A percentile compares a stretch with the other conserved stretches of the same genome.
These are phyloP conservation scores for Tetrax tetrax DNA, from an alignment of 2,113 vertebrate species.

Conservation along the genomic window DNA sequence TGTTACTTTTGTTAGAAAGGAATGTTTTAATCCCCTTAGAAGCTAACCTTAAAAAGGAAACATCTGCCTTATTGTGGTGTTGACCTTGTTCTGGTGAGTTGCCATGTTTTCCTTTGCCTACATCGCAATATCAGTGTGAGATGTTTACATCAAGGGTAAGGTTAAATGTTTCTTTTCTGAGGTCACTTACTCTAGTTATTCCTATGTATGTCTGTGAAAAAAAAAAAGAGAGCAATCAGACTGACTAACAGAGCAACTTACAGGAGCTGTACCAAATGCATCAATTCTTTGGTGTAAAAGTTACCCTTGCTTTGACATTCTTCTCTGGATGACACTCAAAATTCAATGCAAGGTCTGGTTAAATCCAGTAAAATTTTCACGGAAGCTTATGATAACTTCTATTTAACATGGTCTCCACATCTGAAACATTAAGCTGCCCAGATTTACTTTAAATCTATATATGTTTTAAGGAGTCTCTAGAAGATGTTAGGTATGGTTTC, in stretches of 20 bases:
- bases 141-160: constrained; percentile 57
- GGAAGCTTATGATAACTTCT: background rate
- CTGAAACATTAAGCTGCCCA: background rate
- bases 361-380: background rate
- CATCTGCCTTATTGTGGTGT: constrained; percentile 23
- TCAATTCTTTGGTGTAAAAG: background rate
- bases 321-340: background rate
- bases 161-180: constrained; percentile 62
- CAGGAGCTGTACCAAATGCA: background rate
- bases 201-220: constrained; percentile 44
- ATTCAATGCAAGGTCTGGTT: background rate
- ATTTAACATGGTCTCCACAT: background rate
- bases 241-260: constrained; percentile 33
- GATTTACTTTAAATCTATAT: background rate
- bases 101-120: constrained; percentile 59
- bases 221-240: constrained; percentile 4
- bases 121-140: background rate
- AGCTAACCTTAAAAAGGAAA: constrained; percentile 56
- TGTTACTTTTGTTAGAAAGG: background rate
- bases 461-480: background rate
- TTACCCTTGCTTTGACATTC: background rate
- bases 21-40: constrained; percentile 29
- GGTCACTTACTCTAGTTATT: constrained; percentile 35
- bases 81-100: constrained; percentile 67
- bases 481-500: background rate